These are phyloP conservation scores for Drosophila birchii DNA, from an alignment of 2,888 invertebrate genomes.

Conservation along the genomic window DNA sequence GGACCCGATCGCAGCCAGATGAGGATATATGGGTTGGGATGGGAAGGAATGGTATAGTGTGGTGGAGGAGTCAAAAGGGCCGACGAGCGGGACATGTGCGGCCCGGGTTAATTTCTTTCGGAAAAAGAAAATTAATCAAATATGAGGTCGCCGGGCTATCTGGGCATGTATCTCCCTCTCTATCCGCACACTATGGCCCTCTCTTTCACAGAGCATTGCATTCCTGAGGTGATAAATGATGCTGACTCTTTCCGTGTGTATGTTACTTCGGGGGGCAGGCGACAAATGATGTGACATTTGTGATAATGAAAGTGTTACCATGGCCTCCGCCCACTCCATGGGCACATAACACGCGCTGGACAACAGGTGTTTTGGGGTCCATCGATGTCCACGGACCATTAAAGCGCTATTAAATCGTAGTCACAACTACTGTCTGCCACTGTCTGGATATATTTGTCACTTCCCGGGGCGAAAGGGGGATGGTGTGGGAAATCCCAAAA, in stretches of 20 bases:
- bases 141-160: constrained; percentile 50
- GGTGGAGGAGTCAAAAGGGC: constrained; percentile 70
- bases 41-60: constrained; percentile 6
- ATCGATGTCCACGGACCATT: constrained; percentile 71
- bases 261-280: constrained; percentile 55
- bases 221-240: constrained; percentile 83
- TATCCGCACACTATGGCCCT: constrained; percentile 18
- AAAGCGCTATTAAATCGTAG: constrained; percentile 80
- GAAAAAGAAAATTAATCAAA: constrained; percentile 83
- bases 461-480: background rate
- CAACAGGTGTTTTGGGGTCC: constrained; percentile 75
- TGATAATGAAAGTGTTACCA: constrained; percentile 80
- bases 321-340: constrained; percentile 41
- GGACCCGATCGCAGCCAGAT: constrained; percentile 58
- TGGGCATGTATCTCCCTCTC: constrained; percentile 30
- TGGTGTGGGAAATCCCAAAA: constrained; percentile 20
- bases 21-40: constrained; percentile 20
- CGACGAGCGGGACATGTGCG: constrained; percentile 69
- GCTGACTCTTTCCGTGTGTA: constrained; percentile 54
- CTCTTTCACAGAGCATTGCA: constrained; percentile 55
- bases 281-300: constrained; percentile 83
- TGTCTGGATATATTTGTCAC: constrained; percentile 42
- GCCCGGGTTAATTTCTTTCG: constrained; percentile 83
- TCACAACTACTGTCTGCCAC: constrained; percentile 69
- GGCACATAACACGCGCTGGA: constrained; percentile 31